Percentiles rank a stretch among this genome's conserved stretches.
Conservation (phyloP, 1,140 invertebrate genomes). For the Drosophila arizonae region DNA sequence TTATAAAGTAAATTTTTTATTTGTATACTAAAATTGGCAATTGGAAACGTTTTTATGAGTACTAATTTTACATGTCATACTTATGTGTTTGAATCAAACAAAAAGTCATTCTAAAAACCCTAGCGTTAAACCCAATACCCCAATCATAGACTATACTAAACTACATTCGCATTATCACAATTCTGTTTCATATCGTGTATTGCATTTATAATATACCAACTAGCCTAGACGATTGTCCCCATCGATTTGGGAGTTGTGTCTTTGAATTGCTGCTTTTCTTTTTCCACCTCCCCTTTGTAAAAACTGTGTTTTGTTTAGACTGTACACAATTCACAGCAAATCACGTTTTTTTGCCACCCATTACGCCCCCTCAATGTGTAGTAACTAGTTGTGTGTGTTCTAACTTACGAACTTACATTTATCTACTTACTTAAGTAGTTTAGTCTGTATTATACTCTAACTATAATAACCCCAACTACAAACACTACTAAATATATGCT, state of each 20-base stretch:
- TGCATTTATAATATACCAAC: slow-evolving; percentile 23
- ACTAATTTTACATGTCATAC: slow-evolving; percentile 41
- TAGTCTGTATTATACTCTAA: slow-evolving; percentile 34
- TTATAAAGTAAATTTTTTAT: slow-evolving; percentile 33
- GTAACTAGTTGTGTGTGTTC: slow-evolving; percentile 39
- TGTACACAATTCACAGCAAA: slow-evolving; percentile 33
- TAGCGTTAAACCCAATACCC: neutral
- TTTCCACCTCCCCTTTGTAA: neutral
- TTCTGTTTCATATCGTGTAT: slow-evolving; percentile 26
- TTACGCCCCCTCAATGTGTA: slow-evolving; percentile 42
- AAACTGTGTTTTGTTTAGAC: slow-evolving; percentile 33
- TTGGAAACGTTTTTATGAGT: slow-evolving; percentile 47
- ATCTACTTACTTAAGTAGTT: slow-evolving; percentile 37
- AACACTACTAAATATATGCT: slow-evolving; percentile 4
- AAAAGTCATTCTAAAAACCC: slow-evolving; percentile 20
- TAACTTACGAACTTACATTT: slow-evolving; percentile 17
- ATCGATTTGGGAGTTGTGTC: slow-evolving; percentile 6
- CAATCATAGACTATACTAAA: slow-evolving; percentile 26
- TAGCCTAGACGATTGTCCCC: slow-evolving; percentile 25
- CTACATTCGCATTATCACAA: slow-evolving; percentile 32
- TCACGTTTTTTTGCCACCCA: slow-evolving; percentile 31
- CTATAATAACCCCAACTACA: slow-evolving; percentile 2
- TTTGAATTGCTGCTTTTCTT: slow-evolving; percentile 5
- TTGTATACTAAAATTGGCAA: slow-evolving; percentile 49
- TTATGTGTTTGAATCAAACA: slow-evolving; percentile 28